A percentile compares a stretch with the other conserved stretches of the same genome.
These are phyloP conservation scores for Rousettus madagascariensis DNA, from an alignment of 2,797 vertebrate genomes.

Conservation along the genomic window DNA sequence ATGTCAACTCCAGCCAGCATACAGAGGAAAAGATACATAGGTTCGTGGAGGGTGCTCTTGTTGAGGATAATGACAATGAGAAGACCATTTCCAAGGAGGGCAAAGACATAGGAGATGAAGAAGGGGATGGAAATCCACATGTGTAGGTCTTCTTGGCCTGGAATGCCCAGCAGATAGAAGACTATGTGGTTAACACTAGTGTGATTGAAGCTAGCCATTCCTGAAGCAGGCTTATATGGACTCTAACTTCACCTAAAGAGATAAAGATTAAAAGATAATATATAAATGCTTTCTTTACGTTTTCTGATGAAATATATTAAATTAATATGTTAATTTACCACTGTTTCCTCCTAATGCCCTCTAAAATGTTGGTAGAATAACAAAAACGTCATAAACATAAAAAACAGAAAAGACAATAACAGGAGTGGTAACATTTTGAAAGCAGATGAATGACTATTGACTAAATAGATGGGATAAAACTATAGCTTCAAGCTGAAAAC, in stretches of 20 bases:
- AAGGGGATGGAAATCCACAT: constrained; percentile 56
- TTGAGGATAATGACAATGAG: constrained; percentile 12
- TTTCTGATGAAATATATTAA: neutral
- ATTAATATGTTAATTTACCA: neutral
- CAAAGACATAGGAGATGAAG: neutral
- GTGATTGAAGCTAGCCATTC: constrained; percentile 67
- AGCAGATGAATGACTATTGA: neutral
- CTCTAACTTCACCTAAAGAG: neutral
- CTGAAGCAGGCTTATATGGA: constrained; percentile 71
- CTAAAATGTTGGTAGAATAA: neutral
- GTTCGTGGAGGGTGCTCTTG: constrained; percentile 41
- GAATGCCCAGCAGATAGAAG: constrained; percentile 67
- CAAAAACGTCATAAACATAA: neutral
- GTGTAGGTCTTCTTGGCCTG: constrained; percentile 55
- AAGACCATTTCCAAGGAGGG: constrained; percentile 28
- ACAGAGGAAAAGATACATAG: constrained; percentile 58
- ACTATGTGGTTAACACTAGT: neutral
- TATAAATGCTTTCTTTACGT: neutral
- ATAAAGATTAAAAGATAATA: neutral
- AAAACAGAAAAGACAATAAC: neutral
- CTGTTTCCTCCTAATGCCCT: neutral
- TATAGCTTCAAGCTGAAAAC: neutral
- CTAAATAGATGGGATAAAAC: neutral
- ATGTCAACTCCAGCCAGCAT: constrained; percentile 83
- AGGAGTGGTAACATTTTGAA: neutral